Percentiles rank a stretch among this genome's conserved stretches.
These are phyloP conservation scores for Bos taurus DNA, from an alignment of 2,113 vertebrate species.

Conservation along the genomic window ARS-UCD2.0 NC_037349.1:9848001-9848500, in stretches of 20 bases:
- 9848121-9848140: neutral
- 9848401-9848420: conserved; percentile 4
- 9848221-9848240: neutral
- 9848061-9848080: neutral
- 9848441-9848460: conserved; percentile 59
- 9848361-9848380: neutral
- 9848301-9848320: neutral
- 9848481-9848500: conserved; percentile 73
- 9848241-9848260: neutral
- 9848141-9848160: neutral
- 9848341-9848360: neutral
- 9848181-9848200: neutral
- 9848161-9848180: neutral
- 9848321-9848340: neutral
- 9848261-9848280: neutral
- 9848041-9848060: neutral
- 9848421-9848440: conserved; percentile 36
- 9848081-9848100: neutral
- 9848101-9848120: neutral
- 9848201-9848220: neutral
- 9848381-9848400: neutral
- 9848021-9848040: neutral
- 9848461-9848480: conserved; percentile 78
- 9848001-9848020: neutral
- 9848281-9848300: neutral